Evolutionary conservation across 2,797 vertebrate species (phyloP).

Genomic region (Mastacembelus armatus): DNA sequence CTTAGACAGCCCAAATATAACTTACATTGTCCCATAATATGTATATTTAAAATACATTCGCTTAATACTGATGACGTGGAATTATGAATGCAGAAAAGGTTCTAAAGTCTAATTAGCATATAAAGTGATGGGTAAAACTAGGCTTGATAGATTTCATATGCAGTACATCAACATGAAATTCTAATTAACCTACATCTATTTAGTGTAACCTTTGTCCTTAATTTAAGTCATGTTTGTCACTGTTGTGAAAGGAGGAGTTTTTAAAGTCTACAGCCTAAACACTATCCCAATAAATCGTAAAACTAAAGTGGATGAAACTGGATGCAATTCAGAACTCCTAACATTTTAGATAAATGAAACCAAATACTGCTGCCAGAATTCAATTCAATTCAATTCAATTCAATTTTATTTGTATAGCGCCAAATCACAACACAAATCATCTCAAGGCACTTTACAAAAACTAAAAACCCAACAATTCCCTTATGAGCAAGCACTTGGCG

Average conservation of each 20-base stretch:
- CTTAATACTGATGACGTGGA: conserved; percentile 6
- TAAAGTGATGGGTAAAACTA: background rate
- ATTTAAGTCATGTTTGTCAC: conserved; percentile 33
- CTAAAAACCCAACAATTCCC: too few relatives aligned
- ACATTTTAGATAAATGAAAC: conserved; percentile 75
- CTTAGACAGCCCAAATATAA: too few relatives aligned
- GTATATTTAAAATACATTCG: background rate
- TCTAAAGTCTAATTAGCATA: background rate
- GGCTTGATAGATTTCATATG: background rate
- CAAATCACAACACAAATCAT: too few relatives aligned
- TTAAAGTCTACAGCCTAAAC: conserved; percentile 20
- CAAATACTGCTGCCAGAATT: conserved; percentile 58
- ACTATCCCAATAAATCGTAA: conserved; percentile 51
- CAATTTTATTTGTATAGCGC: too few relatives aligned
- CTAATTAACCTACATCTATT: conserved; percentile 1
- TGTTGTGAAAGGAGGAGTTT: conserved; percentile 14
- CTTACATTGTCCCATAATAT: too few relatives aligned
- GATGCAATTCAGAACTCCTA: conserved; percentile 56
- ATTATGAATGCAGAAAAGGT: background rate
- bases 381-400: too few relatives aligned
- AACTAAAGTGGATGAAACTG: conserved; percentile 76
- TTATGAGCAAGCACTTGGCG: too few relatives aligned
- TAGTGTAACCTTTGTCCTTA: conserved; percentile 25
- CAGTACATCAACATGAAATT: background rate
- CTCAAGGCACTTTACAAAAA: too few relatives aligned